Percentiles rank a stretch among this genome's conserved stretches.
phyloP scores from a whole-genome alignment of 2,888 invertebrate genomes.

The Pollenia angustigena region DNA sequence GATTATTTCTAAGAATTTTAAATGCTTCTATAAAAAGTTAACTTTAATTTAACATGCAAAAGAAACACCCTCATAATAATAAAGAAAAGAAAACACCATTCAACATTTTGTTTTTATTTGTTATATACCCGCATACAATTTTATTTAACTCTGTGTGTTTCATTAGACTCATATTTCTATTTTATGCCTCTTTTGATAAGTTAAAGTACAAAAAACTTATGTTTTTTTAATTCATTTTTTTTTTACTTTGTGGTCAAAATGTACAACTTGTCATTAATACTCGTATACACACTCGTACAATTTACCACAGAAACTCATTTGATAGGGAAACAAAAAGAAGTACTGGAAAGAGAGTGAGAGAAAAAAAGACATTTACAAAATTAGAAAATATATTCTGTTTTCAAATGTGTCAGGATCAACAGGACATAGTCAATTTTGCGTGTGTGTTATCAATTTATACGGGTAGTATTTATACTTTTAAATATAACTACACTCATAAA shows the following conservation, averaged over 20 bases:
- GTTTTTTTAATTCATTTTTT: conserved; percentile 10
- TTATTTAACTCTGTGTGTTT: conserved; percentile 58
- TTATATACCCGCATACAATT: conserved; percentile 56
- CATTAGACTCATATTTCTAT: background rate
- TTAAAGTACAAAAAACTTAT: conserved; percentile 29
- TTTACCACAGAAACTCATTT: conserved; percentile 47
- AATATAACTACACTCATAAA: background rate
- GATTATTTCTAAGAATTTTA: conserved; percentile 6
- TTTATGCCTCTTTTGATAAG: background rate
- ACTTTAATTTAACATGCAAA: conserved; percentile 22
- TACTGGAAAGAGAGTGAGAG: background rate
- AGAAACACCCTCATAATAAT: background rate
- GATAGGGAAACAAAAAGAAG: conserved; percentile 5
- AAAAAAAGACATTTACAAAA: conserved; percentile 27
- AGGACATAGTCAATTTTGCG: conserved; percentile 62
- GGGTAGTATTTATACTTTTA: conserved; percentile 20
- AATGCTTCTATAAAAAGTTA: conserved; percentile 21
- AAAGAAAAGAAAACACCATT: conserved; percentile 24
- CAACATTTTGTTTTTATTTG: conserved; percentile 63
- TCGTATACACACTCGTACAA: background rate
- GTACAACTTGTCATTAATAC: conserved; percentile 12
- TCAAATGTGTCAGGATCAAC: conserved; percentile 67
- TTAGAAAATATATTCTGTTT: conserved; percentile 28
- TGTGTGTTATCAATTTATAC: conserved; percentile 55
- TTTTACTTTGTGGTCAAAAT: conserved; percentile 50